Base-by-base conservation (phyloP, 30 jellyfish, hydroid and myxozoan species). In the Morbakka virulenta region DNA sequence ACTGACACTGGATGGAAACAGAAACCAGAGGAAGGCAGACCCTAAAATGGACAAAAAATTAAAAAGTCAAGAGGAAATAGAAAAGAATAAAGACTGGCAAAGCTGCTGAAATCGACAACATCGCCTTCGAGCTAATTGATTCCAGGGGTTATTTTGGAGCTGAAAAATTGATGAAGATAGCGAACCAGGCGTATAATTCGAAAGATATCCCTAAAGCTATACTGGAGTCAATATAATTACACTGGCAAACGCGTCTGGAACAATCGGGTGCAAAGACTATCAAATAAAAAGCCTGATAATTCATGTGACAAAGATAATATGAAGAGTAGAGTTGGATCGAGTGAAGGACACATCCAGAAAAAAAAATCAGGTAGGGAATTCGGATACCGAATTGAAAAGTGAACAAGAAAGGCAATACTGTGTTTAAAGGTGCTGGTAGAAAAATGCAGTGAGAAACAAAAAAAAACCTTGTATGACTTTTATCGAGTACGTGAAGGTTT, bases 61-160 rank as follows among this genome's bases (percentile, higher is more conserved):
- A 0, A 50, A 21, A 70, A 48, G 24, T 70, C 13, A 41, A 70
- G 63, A 14, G 17, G 30, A 70, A 69, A 17, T 35, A 35, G 36
- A 24, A 11, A 27, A 23, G 49, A 49, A 33, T 70, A 70, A 70
- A 70, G 21, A 27, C 2, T 67, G 70, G 82, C 36, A 48, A 70
- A 41, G 78, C 78, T 2, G n/a, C 78, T 27, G 69, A 62, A 30
- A 66, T 32, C 21, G 78, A 0, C 62, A 32, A 32, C 4, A 66
- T 66, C 9, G 78, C 9, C 62, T 2, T 27, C 25, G 62, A 27
- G 35, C 12, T 66, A 24, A 0, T 66, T 14, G 35, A 28, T 27
- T 33, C 78, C n/a, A n/a, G 32, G 25, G 78, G 62, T 14, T 27
- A 20, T 32, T 66, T 66, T 66, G 78, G 78, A 24, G 62, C 25